phyloP scores from a whole-genome alignment of 2,888 invertebrate species.

The Thymelicus sylvestris region DNA sequence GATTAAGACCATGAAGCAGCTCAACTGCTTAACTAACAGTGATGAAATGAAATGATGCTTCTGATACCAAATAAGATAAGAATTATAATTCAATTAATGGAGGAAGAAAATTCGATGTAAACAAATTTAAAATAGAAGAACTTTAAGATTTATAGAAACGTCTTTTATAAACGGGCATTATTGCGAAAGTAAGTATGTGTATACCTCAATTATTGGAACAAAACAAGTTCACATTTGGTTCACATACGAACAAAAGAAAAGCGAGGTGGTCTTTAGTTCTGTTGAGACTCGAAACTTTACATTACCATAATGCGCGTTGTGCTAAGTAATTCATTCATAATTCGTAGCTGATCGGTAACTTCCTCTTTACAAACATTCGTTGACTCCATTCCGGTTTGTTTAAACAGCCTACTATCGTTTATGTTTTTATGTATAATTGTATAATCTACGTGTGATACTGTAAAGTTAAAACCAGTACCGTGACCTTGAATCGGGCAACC shows the following conservation, averaged over 20 bases:
- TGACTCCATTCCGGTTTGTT: constrained; percentile 49
- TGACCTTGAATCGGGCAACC: constrained; percentile 50
- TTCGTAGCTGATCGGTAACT: constrained; percentile 53
- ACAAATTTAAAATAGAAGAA: no score
- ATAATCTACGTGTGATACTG: constrained; percentile 43
- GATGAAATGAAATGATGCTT: no score
- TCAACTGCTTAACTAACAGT: no score
- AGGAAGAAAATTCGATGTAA: no score
- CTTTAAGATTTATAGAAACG: no score
- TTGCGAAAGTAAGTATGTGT: no score
- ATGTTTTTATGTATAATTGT: constrained; percentile 40
- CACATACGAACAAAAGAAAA: no score
- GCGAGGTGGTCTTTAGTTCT: background rate
- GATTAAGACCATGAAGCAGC: background rate
- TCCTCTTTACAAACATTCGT: constrained; percentile 53
- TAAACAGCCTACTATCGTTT: constrained; percentile 45
- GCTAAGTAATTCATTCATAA: constrained; percentile 44
- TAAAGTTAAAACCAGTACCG: constrained; percentile 49
- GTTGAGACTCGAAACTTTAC: background rate
- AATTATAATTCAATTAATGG: no score
- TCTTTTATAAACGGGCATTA: no score
- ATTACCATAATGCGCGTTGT: constrained; percentile 34
- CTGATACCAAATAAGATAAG: no score
- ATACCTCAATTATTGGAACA: no score
- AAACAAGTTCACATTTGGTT: no score